Evolutionary conservation across 1,140 invertebrate species (phyloP).

Genomic region (Drosophila grimshawi): DNA sequence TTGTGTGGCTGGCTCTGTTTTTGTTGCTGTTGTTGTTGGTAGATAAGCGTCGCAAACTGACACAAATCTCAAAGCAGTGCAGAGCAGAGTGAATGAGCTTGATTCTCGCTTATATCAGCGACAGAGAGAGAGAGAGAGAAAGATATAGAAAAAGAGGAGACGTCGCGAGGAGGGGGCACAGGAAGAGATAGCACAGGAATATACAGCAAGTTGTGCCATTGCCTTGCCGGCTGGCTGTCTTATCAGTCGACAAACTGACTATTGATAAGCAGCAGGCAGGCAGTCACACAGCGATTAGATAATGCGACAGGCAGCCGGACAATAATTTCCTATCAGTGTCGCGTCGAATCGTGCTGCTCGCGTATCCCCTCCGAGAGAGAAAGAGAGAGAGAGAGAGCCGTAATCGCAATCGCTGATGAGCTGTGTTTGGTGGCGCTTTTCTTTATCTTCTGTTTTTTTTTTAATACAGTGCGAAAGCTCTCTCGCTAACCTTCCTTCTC

Average conservation of each 20-base stretch:
- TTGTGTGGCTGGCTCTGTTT: background rate
- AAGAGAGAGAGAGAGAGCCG: background rate
- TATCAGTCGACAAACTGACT: conserved; percentile 37
- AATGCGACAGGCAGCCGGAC: conserved; percentile 15
- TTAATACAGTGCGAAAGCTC: too few relatives aligned
- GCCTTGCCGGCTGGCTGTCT: conserved; percentile 3
- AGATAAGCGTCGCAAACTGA: conserved; percentile 48
- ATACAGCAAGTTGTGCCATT: conserved; percentile 41
- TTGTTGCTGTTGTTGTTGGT: background rate
- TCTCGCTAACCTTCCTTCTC: too few relatives aligned
- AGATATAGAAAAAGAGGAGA: conserved; percentile 1
- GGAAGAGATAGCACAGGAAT: conserved; percentile 54
- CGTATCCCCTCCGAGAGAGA: conserved; percentile 1
- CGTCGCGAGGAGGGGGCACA: conserved; percentile 11
- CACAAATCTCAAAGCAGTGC: conserved; percentile 40
- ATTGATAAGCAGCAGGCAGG: conserved; percentile 31
- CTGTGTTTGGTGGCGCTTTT: background rate
- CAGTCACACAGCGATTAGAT: conserved; percentile 42
- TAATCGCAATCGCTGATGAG: conserved; percentile 1
- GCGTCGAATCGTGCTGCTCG: background rate
- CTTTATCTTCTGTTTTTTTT: background rate
- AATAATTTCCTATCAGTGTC: background rate
- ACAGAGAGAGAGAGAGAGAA: conserved; percentile 14
- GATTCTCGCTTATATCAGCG: conserved; percentile 35
- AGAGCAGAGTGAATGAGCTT: conserved; percentile 36